phyloP scores from a whole-genome alignment of 1,140 invertebrate genomes.

The Diachasmimorpha longicaudata region DNA sequence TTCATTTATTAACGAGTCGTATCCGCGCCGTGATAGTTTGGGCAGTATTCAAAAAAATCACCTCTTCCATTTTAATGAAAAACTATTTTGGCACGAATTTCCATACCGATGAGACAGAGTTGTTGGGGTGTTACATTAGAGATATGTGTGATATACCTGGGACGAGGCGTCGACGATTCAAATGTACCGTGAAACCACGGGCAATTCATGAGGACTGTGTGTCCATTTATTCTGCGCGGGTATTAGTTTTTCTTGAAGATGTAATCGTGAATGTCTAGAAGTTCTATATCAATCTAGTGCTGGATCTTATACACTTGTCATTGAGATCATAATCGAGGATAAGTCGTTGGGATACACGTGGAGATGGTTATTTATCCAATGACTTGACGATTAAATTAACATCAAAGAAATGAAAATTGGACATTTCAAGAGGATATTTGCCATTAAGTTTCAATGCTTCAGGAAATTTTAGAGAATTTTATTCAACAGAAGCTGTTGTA shows the following conservation, averaged over 20 bases:
- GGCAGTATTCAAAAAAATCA: background rate
- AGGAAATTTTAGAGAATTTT: background rate
- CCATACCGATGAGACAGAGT: background rate
- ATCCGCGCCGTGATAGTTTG: conserved; percentile 30
- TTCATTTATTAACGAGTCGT: conserved; percentile 5
- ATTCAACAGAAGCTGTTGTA: no score
- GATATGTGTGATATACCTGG: conserved; percentile 7
- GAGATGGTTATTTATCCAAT: no score
- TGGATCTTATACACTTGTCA: background rate
- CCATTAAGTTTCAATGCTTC: no score
- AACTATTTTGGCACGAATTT: background rate
- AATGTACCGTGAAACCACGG: conserved; percentile 30
- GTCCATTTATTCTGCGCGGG: background rate
- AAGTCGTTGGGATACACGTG: background rate
- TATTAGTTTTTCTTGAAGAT: background rate
- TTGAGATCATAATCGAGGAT: background rate
- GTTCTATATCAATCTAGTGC: background rate
- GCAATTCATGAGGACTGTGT: conserved; percentile 24
- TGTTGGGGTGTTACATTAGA: conserved; percentile 3
- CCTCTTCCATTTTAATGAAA: background rate
- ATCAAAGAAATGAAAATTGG: background rate
- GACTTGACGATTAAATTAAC: background rate
- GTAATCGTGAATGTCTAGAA: background rate
- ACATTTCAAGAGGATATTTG: background rate
- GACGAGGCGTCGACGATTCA: conserved; percentile 17